phyloP scores from a whole-genome alignment of 2,797 vertebrate genomes.

The Anomalospiza imberbis region DNA sequence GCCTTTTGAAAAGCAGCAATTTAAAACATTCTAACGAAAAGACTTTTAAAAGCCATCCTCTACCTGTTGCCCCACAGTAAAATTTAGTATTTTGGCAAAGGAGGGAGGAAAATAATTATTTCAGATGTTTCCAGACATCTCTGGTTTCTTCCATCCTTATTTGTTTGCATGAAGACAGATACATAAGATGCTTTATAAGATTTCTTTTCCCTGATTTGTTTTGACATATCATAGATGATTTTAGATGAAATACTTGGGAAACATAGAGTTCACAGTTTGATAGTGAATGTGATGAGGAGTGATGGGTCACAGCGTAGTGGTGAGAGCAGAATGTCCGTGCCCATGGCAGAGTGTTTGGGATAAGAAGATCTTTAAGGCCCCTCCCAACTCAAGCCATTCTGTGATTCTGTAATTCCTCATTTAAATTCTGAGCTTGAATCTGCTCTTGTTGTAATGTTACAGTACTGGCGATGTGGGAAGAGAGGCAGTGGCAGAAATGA shows the following conservation, averaged over 20 bases:
- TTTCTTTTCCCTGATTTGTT: background rate
- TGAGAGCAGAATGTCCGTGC: background rate
- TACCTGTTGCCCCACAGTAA: background rate
- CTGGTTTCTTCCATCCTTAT: background rate
- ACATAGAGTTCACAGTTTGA: background rate
- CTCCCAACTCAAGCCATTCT: background rate
- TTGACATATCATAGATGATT: background rate
- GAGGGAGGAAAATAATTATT: background rate
- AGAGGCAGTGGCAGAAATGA: constrained; percentile 4
- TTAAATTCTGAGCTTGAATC: background rate
- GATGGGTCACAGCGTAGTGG: background rate
- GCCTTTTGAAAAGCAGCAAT: background rate
- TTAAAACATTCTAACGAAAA: background rate
- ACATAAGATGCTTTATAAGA: background rate
- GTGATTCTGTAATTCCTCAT: background rate
- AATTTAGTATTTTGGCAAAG: background rate
- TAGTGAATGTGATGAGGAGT: background rate
- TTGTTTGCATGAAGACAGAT: background rate
- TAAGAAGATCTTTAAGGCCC: background rate
- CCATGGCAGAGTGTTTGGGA: background rate
- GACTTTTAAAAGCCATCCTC: background rate
- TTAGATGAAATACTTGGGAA: background rate
- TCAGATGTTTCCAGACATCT: background rate
- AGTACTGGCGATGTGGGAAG: background rate
- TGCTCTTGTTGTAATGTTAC: background rate